Evolutionary conservation across 2,888 invertebrate genomes (phyloP), one percentile per base, ranked within the genome.

Genomic region (Alviniconcha strummeri): DNA sequence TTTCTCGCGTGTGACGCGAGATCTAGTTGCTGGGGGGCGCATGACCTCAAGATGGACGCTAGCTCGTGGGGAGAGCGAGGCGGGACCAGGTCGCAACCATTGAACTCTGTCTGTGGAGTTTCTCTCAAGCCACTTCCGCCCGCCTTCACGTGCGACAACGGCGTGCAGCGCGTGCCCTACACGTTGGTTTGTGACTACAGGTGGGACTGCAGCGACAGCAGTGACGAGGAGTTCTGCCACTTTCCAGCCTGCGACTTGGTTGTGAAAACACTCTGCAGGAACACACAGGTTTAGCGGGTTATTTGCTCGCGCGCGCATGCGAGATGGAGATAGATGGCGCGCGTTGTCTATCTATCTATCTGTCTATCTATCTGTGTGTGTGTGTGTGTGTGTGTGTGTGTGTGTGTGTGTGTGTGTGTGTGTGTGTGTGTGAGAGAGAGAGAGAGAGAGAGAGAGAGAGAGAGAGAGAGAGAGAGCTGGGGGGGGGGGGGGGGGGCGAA

Each of bases 141-240:
- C 17, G 54, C 55, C 75, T 55, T 75, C 17, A 17, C 15, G 75
- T 75, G 75, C 36, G 8, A 7, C 8, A 75, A 54, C 7, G 55
- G 54, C 54, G 54, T 55, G 55, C 54, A 75, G 75, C 75, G 15
- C 75, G 75, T 75, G 13, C 75, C 75, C 15, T 75, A 55, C 55
- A 5, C 75, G 55, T 17, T 75, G 17, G 75, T 75, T n/a, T 75
- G 75, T 55, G 75, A 75, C 55, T 55, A 75, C 75, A 54, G 75
- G 5, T 55, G 15, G 54, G 75, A 75, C 75, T 75, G 75, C 75
- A 75, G 55, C 4, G 75, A 75, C 75, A 75, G 54, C 55, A 75
- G 75, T 55, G 75, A 75, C 55, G 75, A 75, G 75, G 17, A 75
- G 4, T 75, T 75, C 75, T 75, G 75, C 55, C 54, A 55, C 17